phyloP scores from a whole-genome alignment of 2,113 vertebrate species.

The Stigmatopora nigra region DNA sequence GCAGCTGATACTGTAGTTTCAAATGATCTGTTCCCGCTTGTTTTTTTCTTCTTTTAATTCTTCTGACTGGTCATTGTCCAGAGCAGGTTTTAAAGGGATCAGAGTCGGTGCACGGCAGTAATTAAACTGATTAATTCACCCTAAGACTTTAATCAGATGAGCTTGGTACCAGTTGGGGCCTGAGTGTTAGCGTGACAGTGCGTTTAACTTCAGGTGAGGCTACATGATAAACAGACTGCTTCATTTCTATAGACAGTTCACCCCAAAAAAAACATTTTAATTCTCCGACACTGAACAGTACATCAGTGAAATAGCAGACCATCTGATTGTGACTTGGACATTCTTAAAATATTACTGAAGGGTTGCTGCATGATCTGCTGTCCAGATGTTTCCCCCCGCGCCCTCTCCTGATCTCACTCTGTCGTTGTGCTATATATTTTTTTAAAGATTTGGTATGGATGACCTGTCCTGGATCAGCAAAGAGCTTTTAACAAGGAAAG shows the following conservation, averaged over 20 bases:
- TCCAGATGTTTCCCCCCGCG: background rate
- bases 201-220: conserved; percentile 12
- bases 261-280: no score
- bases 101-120: conserved; percentile 35
- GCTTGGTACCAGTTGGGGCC: conserved; percentile 42
- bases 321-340: background rate
- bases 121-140: conserved; percentile 68
- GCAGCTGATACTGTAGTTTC: background rate
- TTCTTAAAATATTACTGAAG: background rate
- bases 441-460: conserved; percentile 45
- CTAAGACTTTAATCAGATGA: conserved; percentile 60
- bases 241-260: background rate
- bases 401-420: conserved; percentile 8
- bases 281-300: conserved; percentile 1
- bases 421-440: conserved; percentile 2
- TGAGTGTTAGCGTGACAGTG: background rate
- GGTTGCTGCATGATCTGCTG: conserved; percentile 5
- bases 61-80: conserved; percentile 15
- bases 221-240: background rate
- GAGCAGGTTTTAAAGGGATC: conserved; percentile 42
- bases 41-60: conserved; percentile 3
- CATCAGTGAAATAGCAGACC: background rate
- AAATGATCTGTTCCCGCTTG: background rate
- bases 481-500: conserved; percentile 3
- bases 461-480: background rate